Conservation (phyloP, 2,797 vertebrate species). For the Peromyscus nudipes region DNA sequence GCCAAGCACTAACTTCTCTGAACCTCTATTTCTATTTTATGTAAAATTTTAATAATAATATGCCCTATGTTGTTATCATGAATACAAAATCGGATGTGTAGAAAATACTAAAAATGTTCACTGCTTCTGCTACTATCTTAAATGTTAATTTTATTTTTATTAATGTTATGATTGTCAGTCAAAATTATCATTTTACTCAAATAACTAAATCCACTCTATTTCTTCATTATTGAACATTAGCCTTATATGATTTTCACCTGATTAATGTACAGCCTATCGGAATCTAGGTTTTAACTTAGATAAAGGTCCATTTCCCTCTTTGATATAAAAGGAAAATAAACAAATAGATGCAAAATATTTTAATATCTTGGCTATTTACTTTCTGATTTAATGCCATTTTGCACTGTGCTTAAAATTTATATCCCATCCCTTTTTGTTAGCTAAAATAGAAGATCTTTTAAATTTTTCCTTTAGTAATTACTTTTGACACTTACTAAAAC, state of each 20-base stretch:
- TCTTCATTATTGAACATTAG: slow-evolving; percentile 44
- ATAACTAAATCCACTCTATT: slow-evolving; percentile 54
- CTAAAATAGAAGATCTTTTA: slow-evolving; percentile 75
- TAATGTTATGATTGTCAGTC: neutral
- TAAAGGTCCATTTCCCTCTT: slow-evolving; percentile 75
- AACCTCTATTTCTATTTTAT: neutral
- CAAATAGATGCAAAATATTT: slow-evolving; percentile 74
- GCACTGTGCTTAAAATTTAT: slow-evolving; percentile 66
- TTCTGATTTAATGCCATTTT: slow-evolving; percentile 78
- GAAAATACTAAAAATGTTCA: slow-evolving; percentile 1
- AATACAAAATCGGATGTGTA: neutral
- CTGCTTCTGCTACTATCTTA: neutral
- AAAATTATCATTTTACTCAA: slow-evolving; percentile 58
- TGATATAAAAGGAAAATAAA: slow-evolving; percentile 81
- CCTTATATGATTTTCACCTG: slow-evolving; percentile 71
- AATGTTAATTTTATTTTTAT: slow-evolving; percentile 47
- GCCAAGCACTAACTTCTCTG: neutral
- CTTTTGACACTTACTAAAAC: slow-evolving; percentile 72
- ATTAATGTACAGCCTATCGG: slow-evolving; percentile 48
- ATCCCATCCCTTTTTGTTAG: slow-evolving; percentile 74
- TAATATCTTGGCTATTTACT: slow-evolving; percentile 83
- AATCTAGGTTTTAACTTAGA: slow-evolving; percentile 74
- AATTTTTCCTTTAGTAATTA: slow-evolving; percentile 78
- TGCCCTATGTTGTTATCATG: neutral
- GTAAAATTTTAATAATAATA: neutral